Evolutionary conservation across 2,797 vertebrate species (phyloP), one percentile per base, ranked within the genome.

Genomic region (Syndactyla subalaris): DNA sequence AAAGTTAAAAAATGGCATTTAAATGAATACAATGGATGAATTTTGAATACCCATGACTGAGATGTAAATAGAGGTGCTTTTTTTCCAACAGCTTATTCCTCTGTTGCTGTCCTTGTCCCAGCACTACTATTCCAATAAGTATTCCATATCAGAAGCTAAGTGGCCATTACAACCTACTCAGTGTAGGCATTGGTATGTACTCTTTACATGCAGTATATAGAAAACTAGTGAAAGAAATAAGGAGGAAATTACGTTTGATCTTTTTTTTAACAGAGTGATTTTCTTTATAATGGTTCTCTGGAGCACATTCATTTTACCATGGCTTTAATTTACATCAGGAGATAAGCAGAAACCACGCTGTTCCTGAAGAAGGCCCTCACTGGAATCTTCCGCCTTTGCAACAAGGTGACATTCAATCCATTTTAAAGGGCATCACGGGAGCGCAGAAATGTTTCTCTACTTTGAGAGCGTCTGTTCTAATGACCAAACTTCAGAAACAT

Each of bases 241-340:
- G 46, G 79, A 95, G 52, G 58, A 91, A 96, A 95, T 89, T 79
- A 63, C 3, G 2, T 80, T 95, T 88, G 32, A 24, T 21, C 93
- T 96, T 90, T 41, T 34, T 24, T 32, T 85, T 88, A 96, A 96
- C 73, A 51, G 72, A 90, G 88, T 88, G 80, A 85, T 92, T 86
- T 77, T 94, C 73, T 85, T 94, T 80, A 36, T 85, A 93, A 92
- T 38, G 17, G 14, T 81, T 93, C 95, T 91, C 92, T 80, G 45
- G 73, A 86, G 80, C 27, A 74, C 27, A 54, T 88, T 66, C 43
- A 49, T 85, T 89, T 92, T 83, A 75, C 45, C 61, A 80, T 26
- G 68, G 65, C 72, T 97, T 96, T 94, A 93, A 97, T 96, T 96
- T 97, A 96, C 46, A 8, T 80, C 86, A 92, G 76, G 46, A 85